A percentile compares a stretch with the other conserved stretches of the same genome.
These are phyloP conservation scores for Stratiomys singularior DNA, from an alignment of 2,888 invertebrate genomes.

Conservation along the genomic window DNA sequence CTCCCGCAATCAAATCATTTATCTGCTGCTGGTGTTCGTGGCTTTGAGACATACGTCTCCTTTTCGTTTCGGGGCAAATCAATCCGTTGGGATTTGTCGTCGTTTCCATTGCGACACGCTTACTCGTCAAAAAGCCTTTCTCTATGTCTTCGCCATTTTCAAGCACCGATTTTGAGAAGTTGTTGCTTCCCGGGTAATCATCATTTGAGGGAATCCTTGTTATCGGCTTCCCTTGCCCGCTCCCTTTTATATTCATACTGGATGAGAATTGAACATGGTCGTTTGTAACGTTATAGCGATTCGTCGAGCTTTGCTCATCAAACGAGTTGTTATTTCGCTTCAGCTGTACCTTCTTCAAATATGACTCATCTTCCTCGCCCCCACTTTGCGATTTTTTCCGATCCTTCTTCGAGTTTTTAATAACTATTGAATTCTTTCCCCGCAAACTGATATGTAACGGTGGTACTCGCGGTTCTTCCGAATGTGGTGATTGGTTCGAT, in stretches of 20 bases:
- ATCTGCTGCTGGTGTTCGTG: constrained; percentile 50
- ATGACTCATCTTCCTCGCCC: constrained; percentile 69
- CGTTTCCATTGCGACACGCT: constrained; percentile 45
- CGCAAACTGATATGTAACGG: constrained; percentile 88
- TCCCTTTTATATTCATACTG: constrained; percentile 52
- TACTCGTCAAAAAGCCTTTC: constrained; percentile 26
- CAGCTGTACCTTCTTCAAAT: constrained; percentile 63
- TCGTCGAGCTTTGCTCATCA: constrained; percentile 59
- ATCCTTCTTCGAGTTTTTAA: constrained; percentile 79
- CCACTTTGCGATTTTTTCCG: constrained; percentile 68
- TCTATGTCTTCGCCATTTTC: constrained; percentile 48
- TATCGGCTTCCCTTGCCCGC: constrained; percentile 49
- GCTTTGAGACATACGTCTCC: constrained; percentile 48
- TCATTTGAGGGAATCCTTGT: constrained; percentile 44
- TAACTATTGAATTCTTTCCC: constrained; percentile 86
- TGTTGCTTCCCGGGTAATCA: constrained; percentile 44
- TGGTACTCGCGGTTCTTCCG: constrained; percentile 84
- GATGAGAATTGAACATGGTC: constrained; percentile 53
- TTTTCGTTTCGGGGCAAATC: constrained; percentile 51
- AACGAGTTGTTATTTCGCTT: constrained; percentile 61
- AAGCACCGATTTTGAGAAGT: constrained; percentile 36
- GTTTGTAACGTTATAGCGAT: not conserved
- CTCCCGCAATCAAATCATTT: constrained; percentile 50
- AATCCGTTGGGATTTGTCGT: constrained; percentile 49
- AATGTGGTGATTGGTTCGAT: constrained; percentile 52